Conservation (phyloP, 1,140 invertebrate species). For the Aporrectodea caliginosa region DNA sequence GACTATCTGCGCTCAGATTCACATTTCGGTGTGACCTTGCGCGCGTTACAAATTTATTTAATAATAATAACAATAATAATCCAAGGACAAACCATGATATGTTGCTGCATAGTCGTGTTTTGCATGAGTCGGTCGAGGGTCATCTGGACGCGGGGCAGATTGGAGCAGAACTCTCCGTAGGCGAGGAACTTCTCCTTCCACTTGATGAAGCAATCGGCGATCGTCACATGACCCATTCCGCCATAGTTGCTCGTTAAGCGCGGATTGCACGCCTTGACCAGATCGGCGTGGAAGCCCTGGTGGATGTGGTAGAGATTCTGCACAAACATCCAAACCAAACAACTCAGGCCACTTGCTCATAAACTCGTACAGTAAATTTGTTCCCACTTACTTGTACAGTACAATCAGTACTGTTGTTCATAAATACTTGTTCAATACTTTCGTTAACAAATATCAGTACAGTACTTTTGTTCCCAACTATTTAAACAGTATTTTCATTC, state of each 20-base stretch:
- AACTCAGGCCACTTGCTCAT: not conserved
- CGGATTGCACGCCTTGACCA: constrained; percentile 66
- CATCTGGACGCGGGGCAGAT: constrained; percentile 75
- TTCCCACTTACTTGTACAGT: too few relatives aligned
- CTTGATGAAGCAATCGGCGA: constrained; percentile 74
- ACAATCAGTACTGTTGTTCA: too few relatives aligned
- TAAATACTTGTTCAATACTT: too few relatives aligned
- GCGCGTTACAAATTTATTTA: too few relatives aligned
- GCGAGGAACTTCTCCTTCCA: constrained; percentile 85
- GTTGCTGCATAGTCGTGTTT: constrained; percentile 61
- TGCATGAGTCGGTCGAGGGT: constrained; percentile 69
- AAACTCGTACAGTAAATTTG: not conserved
- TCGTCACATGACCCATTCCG: constrained; percentile 15
- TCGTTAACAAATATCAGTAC: too few relatives aligned
- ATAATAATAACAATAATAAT: too few relatives aligned
- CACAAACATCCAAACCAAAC: constrained; percentile 12
- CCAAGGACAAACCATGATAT: constrained; percentile 58
- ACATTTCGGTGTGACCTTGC: too few relatives aligned
- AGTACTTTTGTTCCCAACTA: too few relatives aligned
- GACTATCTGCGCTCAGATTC: too few relatives aligned
- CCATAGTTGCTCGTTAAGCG: constrained; percentile 35
- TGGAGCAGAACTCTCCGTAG: constrained; percentile 93
- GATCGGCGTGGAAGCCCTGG: constrained; percentile 72
- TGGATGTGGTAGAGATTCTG: constrained; percentile 84
- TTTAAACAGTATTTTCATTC: too few relatives aligned